Conservation (phyloP, 2,888 invertebrate genomes). For the Yponomeuta plumbellus region DNA sequence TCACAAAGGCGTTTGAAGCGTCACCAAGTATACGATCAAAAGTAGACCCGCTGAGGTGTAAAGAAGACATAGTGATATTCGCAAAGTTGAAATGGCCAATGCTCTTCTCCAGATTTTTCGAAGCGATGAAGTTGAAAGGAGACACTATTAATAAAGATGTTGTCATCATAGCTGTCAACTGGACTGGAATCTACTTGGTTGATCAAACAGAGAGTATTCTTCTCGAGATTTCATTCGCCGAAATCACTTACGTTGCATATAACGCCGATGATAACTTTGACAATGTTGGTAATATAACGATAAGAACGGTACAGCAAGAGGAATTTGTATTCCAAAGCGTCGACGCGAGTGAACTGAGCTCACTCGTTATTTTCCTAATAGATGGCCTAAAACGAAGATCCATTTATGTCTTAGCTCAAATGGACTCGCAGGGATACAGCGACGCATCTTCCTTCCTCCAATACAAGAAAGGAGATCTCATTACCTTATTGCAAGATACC, state of each 20-base stretch:
- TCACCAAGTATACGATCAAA: slow-evolving; percentile 83
- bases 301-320: slow-evolving; percentile 90
- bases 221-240: slow-evolving; percentile 90
- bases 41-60: slow-evolving; percentile 81
- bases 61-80: slow-evolving; percentile 93
- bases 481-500: slow-evolving; percentile 84
- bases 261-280: slow-evolving; percentile 66
- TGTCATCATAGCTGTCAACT: slow-evolving; percentile 94
- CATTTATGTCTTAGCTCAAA: slow-evolving; percentile 86
- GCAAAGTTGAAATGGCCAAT: slow-evolving; percentile 96
- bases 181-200: slow-evolving; percentile 94
- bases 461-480: slow-evolving; percentile 86
- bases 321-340: slow-evolving; percentile 94
- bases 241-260: slow-evolving; percentile 86
- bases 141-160: slow-evolving; percentile 81
- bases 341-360: slow-evolving; percentile 90
- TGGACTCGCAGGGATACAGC: slow-evolving; percentile 73
- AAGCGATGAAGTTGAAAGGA: slow-evolving; percentile 87
- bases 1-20: slow-evolving; percentile 82
- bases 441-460: slow-evolving; percentile 76
- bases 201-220: slow-evolving; percentile 95
- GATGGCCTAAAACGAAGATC: slow-evolving; percentile 92
- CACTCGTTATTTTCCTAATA: slow-evolving; percentile 88
- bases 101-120: slow-evolving; percentile 95
- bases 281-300: slow-evolving; percentile 80